These are phyloP conservation scores for Acleris holmiana DNA, from an alignment of 2,888 invertebrate genomes.

Conservation along the genomic window DNA sequence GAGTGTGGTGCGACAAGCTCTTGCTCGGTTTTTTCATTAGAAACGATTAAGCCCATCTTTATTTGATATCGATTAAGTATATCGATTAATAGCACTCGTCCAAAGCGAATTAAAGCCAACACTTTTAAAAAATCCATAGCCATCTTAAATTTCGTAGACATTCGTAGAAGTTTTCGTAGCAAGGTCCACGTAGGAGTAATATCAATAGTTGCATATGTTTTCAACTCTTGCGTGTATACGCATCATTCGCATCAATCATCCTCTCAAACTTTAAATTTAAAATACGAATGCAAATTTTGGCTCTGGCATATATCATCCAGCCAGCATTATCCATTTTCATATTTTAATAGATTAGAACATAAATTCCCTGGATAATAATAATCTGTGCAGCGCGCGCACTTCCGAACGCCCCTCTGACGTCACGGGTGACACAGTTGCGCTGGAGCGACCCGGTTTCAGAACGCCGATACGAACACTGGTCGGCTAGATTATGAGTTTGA, in stretches of 20 bases:
- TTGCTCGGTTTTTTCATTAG: too few species aligned
- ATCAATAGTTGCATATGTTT: neutral
- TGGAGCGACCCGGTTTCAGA: constrained; percentile 36
- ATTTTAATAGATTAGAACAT: constrained; percentile 23
- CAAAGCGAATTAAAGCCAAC: too few species aligned
- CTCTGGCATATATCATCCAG: neutral
- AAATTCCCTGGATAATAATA: constrained; percentile 34
- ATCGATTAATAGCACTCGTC: too few species aligned
- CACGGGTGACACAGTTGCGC: constrained; percentile 39
- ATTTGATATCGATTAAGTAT: too few species aligned
- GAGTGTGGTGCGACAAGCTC: too few species aligned
- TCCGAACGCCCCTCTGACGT: constrained; percentile 35
- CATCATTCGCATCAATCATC: too few species aligned
- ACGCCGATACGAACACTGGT: constrained; percentile 21
- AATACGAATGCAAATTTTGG: too few species aligned
- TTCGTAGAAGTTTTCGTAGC: constrained; percentile 11
- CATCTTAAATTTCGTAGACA: neutral
- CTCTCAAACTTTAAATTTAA: too few species aligned
- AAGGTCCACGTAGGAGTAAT: neutral
- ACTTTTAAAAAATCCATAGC: neutral
- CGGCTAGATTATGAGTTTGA: constrained; percentile 22
- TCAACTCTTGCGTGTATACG: too few species aligned
- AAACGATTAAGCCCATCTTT: too few species aligned
- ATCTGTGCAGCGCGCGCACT: constrained; percentile 34
- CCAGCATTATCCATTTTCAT: constrained; percentile 12